These are phyloP conservation scores for Bradynema listronoti DNA, from an alignment of 1,140 invertebrate species.

Conservation along the genomic window DNA sequence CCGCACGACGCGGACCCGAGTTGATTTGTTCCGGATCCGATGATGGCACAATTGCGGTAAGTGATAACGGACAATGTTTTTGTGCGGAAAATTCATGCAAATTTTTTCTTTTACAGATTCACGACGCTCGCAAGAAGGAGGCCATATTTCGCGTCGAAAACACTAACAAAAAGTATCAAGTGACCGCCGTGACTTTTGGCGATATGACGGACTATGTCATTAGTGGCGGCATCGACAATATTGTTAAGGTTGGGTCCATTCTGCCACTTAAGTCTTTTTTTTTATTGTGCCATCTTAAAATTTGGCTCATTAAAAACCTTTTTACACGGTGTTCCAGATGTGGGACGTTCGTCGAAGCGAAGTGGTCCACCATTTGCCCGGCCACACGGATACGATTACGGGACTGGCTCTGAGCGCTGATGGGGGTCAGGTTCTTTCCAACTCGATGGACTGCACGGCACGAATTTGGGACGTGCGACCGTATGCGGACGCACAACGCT, in stretches of 20 bases:
- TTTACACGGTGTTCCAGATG: slow-evolving; percentile 61
- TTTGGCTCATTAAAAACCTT: neutral
- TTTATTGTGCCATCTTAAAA: neutral
- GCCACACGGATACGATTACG: slow-evolving; percentile 88
- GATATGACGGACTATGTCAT: slow-evolving; percentile 84
- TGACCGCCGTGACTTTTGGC: slow-evolving; percentile 86
- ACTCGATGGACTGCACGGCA: slow-evolving; percentile 89
- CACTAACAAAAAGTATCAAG: slow-evolving; percentile 67
- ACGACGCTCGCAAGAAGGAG: slow-evolving; percentile 76
- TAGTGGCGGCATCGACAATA: slow-evolving; percentile 91
- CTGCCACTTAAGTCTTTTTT: slow-evolving; percentile 4
- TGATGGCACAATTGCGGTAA: slow-evolving; percentile 79
- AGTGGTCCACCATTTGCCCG: slow-evolving; percentile 74
- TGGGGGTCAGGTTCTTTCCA: slow-evolving; percentile 84
- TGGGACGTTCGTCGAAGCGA: slow-evolving; percentile 92
- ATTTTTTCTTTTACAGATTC: slow-evolving; percentile 62
- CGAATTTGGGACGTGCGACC: slow-evolving; percentile 70
- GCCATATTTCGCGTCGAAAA: slow-evolving; percentile 73
- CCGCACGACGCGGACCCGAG: slow-evolving; percentile 76
- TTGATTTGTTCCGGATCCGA: slow-evolving; percentile 86
- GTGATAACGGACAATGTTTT: slow-evolving; percentile 12
- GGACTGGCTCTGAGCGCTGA: slow-evolving; percentile 83
- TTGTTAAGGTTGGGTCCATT: slow-evolving; percentile 70
- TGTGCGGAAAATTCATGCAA: slow-evolving; percentile 15
- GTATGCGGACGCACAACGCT: slow-evolving; percentile 76